These are phyloP conservation scores for Paralichthys olivaceus DNA, from an alignment of 2,113 vertebrate species.

Conservation along the genomic window DNA sequence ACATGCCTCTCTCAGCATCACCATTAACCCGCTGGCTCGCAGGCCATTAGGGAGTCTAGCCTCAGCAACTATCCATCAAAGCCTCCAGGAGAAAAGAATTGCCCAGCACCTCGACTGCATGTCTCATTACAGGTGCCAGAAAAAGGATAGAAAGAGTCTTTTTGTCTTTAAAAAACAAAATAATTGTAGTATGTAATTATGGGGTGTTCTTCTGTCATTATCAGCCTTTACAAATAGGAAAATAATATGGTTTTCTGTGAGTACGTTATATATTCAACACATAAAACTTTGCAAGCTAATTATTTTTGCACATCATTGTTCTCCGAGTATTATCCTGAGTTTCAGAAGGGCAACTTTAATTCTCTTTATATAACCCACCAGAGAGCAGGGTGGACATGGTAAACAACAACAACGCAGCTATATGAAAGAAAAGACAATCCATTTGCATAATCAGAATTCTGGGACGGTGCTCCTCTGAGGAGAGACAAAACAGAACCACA, in stretches of 20 bases:
- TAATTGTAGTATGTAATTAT: not conserved
- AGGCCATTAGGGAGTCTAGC: conserved; percentile 31
- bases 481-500: conserved; percentile 57
- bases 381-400: not conserved
- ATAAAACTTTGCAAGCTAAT: not conserved
- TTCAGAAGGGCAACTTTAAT: conserved; percentile 18
- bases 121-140: not conserved
- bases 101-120: conserved; percentile 3
- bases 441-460: conserved; percentile 69
- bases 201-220: not conserved
- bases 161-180: not conserved
- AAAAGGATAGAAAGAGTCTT: not conserved
- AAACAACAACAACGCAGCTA: conserved; percentile 45
- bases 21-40: conserved; percentile 32
- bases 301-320: not conserved
- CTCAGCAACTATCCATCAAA: conserved; percentile 52
- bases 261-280: not conserved
- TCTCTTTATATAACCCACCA: conserved; percentile 11
- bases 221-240: not conserved
- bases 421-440: conserved; percentile 21
- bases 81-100: conserved; percentile 29
- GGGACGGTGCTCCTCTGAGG: conserved; percentile 28
- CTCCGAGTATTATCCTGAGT: not conserved
- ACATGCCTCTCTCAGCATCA: conserved; percentile 28
- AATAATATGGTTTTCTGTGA: not conserved